phyloP scores from a whole-genome alignment of 2,888 invertebrate species.

The Tetranychus piercei region DNA sequence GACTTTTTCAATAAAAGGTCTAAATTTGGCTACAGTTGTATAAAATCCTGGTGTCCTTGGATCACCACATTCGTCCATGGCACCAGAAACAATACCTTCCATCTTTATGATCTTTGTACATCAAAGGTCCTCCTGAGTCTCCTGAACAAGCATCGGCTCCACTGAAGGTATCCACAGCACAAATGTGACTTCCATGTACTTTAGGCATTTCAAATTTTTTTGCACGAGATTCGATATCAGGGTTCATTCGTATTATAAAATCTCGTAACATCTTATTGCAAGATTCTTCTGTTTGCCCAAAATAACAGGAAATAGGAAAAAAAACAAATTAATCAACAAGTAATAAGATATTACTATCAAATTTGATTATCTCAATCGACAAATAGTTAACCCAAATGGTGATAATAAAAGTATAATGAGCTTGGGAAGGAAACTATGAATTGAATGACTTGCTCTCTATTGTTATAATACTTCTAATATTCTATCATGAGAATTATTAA shows the following conservation, averaged over 20 bases:
- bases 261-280: not conserved
- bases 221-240: not conserved
- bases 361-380: not conserved
- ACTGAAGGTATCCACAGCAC: not conserved
- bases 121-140: slow-evolving; percentile 9
- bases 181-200: slow-evolving; percentile 4
- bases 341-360: not conserved
- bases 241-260: not conserved
- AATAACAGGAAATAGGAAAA: not conserved
- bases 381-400: not conserved
- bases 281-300: not conserved
- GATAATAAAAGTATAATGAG: not conserved
- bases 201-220: not conserved
- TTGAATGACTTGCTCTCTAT: too few relatives aligned
- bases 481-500: too few relatives aligned
- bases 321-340: not conserved
- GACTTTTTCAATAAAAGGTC: not conserved
- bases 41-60: not conserved
- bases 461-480: too few relatives aligned
- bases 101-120: slow-evolving; percentile 4
- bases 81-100: slow-evolving; percentile 6
- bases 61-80: slow-evolving; percentile 11
- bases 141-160: slow-evolving; percentile 7
- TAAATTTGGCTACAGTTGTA: not conserved
- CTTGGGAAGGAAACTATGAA: too few relatives aligned